A percentile compares a stretch with the other conserved stretches of the same genome.
These are phyloP conservation scores for Megalopta genalis DNA, from an alignment of 1,140 invertebrate species.

Conservation along the genomic window DNA sequence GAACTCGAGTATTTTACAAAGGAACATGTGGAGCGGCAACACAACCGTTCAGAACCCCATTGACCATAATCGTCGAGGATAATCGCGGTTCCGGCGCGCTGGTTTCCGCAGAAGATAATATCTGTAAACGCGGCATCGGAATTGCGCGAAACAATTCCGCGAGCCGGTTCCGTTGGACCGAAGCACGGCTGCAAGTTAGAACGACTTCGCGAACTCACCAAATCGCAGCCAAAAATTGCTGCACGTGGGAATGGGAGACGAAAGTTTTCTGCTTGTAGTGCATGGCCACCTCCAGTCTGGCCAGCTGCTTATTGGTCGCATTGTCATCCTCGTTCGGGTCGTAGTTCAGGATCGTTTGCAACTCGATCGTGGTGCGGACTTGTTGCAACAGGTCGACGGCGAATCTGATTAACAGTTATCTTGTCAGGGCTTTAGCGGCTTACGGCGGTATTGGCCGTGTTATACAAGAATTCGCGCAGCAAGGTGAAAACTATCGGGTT, in stretches of 20 bases:
- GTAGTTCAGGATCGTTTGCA: conserved; percentile 95
- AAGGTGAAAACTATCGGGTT: too few species aligned
- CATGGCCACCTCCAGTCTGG: conserved; percentile 92
- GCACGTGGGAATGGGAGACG: conserved; percentile 95
- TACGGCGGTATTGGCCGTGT: too few species aligned
- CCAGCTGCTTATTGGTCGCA: conserved; percentile 86
- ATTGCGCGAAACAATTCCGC: background rate
- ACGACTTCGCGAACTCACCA: conserved; percentile 81
- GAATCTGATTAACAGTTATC: conserved; percentile 79
- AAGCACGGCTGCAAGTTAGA: conserved; percentile 2
- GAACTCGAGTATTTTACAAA: too few species aligned
- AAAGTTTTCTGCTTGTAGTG: conserved; percentile 97
- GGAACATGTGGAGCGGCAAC: too few species aligned
- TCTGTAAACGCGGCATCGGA: background rate
- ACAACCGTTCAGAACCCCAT: too few species aligned
- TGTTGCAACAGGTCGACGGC: conserved; percentile 94
- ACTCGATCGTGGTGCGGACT: conserved; percentile 92
- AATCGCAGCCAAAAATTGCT: conserved; percentile 93
- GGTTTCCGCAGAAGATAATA: background rate
- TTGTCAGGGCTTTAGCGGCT: too few species aligned
- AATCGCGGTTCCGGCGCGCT: too few species aligned
- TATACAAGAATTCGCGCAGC: too few species aligned
- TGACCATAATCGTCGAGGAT: too few species aligned
- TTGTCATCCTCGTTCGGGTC: conserved; percentile 86
- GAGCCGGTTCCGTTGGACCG: too few species aligned